A percentile compares a stretch with the other conserved stretches of the same genome.
Evolutionary conservation across 2,113 vertebrate species (phyloP).

Genomic region (Epinephelus lanceolatus): DNA sequence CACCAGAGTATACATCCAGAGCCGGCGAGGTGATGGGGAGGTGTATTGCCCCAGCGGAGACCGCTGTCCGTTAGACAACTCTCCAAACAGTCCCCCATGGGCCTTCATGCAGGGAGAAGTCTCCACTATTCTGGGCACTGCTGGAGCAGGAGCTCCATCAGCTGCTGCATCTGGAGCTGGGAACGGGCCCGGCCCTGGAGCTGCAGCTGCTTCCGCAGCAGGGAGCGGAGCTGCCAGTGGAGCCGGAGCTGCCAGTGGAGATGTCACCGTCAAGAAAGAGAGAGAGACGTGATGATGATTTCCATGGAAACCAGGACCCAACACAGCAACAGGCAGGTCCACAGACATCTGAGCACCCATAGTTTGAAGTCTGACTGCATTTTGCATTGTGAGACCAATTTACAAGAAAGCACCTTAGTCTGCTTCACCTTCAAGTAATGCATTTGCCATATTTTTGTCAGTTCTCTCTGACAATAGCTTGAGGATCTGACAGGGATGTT

Average conservation of each 20-base stretch:
- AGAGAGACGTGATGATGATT: conserved; percentile 77
- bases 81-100: conserved; percentile 89
- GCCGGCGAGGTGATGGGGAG: conserved; percentile 86
- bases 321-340: conserved; percentile 57
- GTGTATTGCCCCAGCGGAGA: conserved; percentile 93
- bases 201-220: conserved; percentile 10
- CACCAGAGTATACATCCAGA: conserved; percentile 91
- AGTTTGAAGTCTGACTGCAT: background rate
- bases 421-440: background rate
- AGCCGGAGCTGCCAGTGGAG: conserved; percentile 45
- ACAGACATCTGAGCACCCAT: background rate
- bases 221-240: conserved; percentile 39
- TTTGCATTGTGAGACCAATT: background rate
- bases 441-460: background rate
- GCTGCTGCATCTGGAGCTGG: conserved; percentile 47
- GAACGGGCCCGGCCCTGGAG: conserved; percentile 28
- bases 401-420: background rate
- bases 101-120: conserved; percentile 95
- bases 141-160: conserved; percentile 43
- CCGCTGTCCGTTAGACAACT: conserved; percentile 90
- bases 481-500: background rate
- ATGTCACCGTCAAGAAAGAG: conserved; percentile 80
- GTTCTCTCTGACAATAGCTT: background rate
- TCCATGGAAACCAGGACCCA: conserved; percentile 26
- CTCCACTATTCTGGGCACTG: conserved; percentile 88